Evolutionary conservation across 2,888 invertebrate genomes (phyloP), one percentile per base, ranked within the genome.

Genomic region (Galeruca laticollis): DNA sequence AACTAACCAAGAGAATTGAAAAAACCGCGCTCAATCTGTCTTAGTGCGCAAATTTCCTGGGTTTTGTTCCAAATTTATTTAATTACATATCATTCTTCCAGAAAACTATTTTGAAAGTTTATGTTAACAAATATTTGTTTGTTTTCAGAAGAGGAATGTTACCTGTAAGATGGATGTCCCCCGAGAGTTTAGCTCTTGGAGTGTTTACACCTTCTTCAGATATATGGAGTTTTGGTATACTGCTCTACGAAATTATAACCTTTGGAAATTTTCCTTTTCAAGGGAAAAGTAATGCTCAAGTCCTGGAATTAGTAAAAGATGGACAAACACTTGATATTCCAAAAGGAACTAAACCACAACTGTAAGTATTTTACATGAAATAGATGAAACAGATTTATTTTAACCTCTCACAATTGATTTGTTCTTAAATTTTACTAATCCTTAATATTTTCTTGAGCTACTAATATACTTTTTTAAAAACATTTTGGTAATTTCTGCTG

Each of bases 221-320:
- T 85, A 91, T 97, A 15, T 97, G 96, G 96, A 93, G 95, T 40
- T 96, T 91, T 82, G 97, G 96, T 5, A 93, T 97, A 51, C 87
- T 96, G 21, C 87, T 97, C 2, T 97, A 93, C 82, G 94, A 95
- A 86, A 94, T 97, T 67, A 92, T 96, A 68, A 95, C 97, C 0
- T 96, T 97, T 85, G 97, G 97, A 10, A 93, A 94, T 79, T 93
- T 95, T 84, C 97, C 97, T 0, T 97, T 94, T 85, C 95, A 94
- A 86, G 96, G 95, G 0, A 87, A 95, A 80, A 92, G 92, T 77
- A 97, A 97, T 84, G 90, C 90, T 75, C 92, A 96, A 86, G 97
- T 96, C 15, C 86, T 96, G 77, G 91, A 92, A 60, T 89, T 90
- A 78, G 94, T 97, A 0, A 94, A 93, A 82, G 88, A 87, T 21